Conservation (phyloP, 2,113 vertebrate genomes). For the Dicrurus megarhynchus region DNA sequence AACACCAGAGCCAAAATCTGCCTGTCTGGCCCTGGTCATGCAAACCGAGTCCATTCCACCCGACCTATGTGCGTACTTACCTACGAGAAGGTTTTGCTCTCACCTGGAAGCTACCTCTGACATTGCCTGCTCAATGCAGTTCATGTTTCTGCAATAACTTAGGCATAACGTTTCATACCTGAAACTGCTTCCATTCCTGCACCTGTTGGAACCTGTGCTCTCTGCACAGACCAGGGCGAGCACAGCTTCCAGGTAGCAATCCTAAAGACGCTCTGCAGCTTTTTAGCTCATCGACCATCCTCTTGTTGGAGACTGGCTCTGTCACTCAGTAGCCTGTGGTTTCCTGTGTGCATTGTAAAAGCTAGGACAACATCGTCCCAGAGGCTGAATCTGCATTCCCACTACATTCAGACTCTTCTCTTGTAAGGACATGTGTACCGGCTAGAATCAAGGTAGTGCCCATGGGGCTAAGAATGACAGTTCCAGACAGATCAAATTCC, state of each 20-base stretch:
- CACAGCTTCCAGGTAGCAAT: neutral
- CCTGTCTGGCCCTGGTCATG: accelerated
- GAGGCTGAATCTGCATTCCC: neutral
- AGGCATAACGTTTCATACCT: neutral
- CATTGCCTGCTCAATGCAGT: neutral
- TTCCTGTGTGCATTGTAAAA: neutral
- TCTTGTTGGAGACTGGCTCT: neutral
- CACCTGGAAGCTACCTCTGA: neutral
- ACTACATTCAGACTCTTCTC: neutral
- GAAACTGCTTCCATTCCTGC: neutral
- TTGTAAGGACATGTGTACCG: constrained; percentile 13
- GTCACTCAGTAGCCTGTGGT: neutral
- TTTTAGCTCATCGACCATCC: neutral
- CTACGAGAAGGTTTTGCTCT: neutral
- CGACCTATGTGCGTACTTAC: accelerated
- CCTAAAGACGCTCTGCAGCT: neutral
- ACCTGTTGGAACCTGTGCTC: neutral
- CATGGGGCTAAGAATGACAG: constrained; percentile 6
- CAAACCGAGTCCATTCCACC: accelerated
- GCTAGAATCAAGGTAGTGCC: neutral
- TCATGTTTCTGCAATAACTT: neutral
- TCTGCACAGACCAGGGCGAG: accelerated
- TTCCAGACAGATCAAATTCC: constrained; percentile 18
- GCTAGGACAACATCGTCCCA: neutral
- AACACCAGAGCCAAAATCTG: accelerated